phyloP scores from a whole-genome alignment of 2,797 vertebrate genomes.

The Antennarius maculatus region DNA sequence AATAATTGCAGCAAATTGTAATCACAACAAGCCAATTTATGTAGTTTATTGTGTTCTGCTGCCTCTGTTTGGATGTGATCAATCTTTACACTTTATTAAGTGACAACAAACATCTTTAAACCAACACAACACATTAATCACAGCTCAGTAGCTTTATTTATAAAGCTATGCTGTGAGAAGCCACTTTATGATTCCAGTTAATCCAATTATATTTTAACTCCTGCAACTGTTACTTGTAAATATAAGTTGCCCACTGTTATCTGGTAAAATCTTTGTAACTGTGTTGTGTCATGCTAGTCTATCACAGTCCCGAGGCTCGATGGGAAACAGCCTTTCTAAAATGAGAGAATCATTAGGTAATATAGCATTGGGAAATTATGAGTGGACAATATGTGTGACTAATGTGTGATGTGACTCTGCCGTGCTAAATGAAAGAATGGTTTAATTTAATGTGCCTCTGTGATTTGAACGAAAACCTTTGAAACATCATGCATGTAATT shows the following conservation, averaged over 20 bases:
- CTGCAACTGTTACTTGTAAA: constrained; percentile 3
- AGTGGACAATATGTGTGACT: constrained; percentile 25
- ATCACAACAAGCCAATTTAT: constrained; percentile 48
- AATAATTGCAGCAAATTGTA: constrained; percentile 48
- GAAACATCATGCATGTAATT: constrained; percentile 18
- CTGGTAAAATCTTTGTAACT: not conserved
- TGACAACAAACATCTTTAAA: constrained; percentile 45
- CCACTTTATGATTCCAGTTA: constrained; percentile 7
- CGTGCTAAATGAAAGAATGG: constrained; percentile 6
- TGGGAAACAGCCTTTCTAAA: too few species aligned
- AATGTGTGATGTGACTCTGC: constrained; percentile 16
- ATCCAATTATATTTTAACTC: not conserved
- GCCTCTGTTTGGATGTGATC: constrained; percentile 44
- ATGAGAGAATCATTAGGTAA: too few species aligned
- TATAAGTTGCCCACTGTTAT: constrained; percentile 5
- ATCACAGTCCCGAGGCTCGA: too few species aligned
- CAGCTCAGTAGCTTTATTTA: not conserved
- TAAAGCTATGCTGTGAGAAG: constrained; percentile 5
- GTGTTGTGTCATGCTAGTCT: not conserved
- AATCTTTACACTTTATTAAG: constrained; percentile 42
- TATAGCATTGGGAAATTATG: constrained; percentile 13
- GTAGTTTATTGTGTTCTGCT: constrained; percentile 32
- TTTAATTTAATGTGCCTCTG: constrained; percentile 4
- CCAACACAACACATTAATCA: constrained; percentile 10
- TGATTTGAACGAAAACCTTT: too few species aligned